Conservation (phyloP, 92 coral and sea anemone genomes). For the Bergia sp. region DNA sequence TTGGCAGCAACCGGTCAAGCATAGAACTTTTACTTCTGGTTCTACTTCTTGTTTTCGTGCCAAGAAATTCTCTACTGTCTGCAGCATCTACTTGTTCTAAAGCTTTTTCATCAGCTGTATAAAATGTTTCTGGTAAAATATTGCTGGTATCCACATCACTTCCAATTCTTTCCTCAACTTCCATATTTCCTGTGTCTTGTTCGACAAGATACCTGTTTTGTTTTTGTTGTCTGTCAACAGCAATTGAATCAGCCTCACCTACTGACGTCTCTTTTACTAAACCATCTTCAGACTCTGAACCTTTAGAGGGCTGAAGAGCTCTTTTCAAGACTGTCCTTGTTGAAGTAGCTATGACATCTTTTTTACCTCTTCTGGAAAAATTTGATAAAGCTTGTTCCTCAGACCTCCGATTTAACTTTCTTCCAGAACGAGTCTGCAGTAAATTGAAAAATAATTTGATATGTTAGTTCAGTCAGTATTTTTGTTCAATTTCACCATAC, state of each 20-base stretch:
- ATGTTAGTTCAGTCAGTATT: neutral
- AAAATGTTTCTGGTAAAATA: slow-evolving; percentile 32
- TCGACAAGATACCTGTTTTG: slow-evolving; percentile 14
- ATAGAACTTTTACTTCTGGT: slow-evolving; percentile 69
- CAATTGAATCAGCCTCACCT: slow-evolving; percentile 20
- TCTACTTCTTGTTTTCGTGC: slow-evolving; percentile 65
- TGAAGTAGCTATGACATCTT: neutral
- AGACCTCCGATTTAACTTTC: slow-evolving; percentile 40
- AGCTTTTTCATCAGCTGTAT: slow-evolving; percentile 42
- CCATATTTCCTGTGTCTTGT: slow-evolving; percentile 43
- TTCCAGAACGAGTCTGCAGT: slow-evolving; percentile 77
- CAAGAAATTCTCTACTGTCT: slow-evolving; percentile 32
- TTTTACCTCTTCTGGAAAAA: neutral
- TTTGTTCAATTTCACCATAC: neutral
- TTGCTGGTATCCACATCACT: slow-evolving; percentile 30
- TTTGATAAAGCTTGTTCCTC: slow-evolving; percentile 17
- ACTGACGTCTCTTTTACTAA: neutral
- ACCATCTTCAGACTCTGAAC: slow-evolving; percentile 15
- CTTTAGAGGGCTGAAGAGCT: neutral
- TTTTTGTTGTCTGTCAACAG: slow-evolving; percentile 4
- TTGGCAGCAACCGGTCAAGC: slow-evolving; percentile 91
- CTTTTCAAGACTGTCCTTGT: slow-evolving; percentile 1
- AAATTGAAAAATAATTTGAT: neutral
- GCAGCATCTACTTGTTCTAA: slow-evolving; percentile 50
- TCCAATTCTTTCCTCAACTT: slow-evolving; percentile 47